A percentile compares a stretch with the other conserved stretches of the same genome.
Conservation (phyloP, 2,797 vertebrate species). For the Rhinogobio ventralis region DNA sequence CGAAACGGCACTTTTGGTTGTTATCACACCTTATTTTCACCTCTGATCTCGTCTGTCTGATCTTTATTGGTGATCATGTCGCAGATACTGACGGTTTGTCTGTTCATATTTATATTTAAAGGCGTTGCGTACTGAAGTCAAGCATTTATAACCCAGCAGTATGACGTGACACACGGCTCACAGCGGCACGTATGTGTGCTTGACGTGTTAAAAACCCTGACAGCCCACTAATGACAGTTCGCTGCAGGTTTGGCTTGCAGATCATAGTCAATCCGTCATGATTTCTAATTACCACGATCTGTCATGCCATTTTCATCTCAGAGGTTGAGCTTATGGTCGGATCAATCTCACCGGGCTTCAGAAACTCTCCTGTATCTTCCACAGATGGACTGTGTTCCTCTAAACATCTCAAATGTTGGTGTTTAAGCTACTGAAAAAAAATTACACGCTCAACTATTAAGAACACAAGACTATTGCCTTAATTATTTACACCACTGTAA, state of each 20-base stretch:
- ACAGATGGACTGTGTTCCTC: neutral
- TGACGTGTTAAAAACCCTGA: slow-evolving; percentile 69
- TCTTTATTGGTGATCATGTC: neutral
- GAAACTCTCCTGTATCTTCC: slow-evolving; percentile 49
- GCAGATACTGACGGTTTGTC: neutral
- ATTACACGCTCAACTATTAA: too few species aligned
- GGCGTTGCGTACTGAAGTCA: neutral
- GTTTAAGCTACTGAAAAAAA: neutral
- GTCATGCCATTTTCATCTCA: slow-evolving; percentile 9
- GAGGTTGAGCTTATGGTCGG: neutral
- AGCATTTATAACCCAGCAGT: slow-evolving; percentile 16
- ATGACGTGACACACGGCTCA: slow-evolving; percentile 37
- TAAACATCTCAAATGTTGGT: neutral
- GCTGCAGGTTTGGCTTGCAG: slow-evolving; percentile 46
- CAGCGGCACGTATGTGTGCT: slow-evolving; percentile 58
- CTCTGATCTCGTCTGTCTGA: neutral
- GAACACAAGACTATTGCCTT: too few species aligned
- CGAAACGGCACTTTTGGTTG: neutral
- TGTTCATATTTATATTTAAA: slow-evolving; percentile 1
- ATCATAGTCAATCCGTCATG: neutral
- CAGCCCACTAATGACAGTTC: slow-evolving; percentile 77
- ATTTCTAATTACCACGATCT: slow-evolving; percentile 19
- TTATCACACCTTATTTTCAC: slow-evolving; percentile 17
- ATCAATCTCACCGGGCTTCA: slow-evolving; percentile 14
- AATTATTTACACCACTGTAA: neutral